Base-by-base conservation (phyloP, 35 echinoderm and acorn worm genomes). In the Apostichopus japonicus region DNA sequence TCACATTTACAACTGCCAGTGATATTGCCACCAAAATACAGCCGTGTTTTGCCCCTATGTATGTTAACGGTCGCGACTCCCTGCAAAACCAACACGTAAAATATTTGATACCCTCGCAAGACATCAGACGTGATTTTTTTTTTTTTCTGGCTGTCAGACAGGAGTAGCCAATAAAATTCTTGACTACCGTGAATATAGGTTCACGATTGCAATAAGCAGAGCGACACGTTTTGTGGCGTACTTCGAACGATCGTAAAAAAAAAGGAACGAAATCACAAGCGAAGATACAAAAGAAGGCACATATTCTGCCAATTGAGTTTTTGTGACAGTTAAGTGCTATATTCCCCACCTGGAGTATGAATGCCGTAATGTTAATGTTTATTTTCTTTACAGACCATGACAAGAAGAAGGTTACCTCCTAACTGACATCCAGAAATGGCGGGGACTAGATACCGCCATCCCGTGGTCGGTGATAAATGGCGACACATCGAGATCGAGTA, bases 31-130 rank as follows among this genome's bases (percentile, higher is more conserved):
- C 63, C 11, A 19, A 11, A 67, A 11, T 67, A 67, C 19, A 44
- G 63, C 63, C 11, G 14, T 67, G 11, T 67, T 67, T 67, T 10
- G 63, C 63, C 63, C 19, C 19, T 44, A 44, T 11, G 63, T 67
- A 67, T 67, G 4, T 44, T 44, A 19, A 67, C 11, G 63, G 11
- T 67, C 63, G 51, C 3, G 17, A 9, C 33, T 55, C 54, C 79
- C 79, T 21, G n/a, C 79, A 83, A 83, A 83, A 83, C 24, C 79
- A 83, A 83, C 79, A 83, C 79, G 79, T 83, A 83, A 83, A 83
- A 83, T 21, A 54, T 83, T 83, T 83, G 55, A 83, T 54, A 54
- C 54, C 33, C 79, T 52, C 19, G 79, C 15, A 33, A 24, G 54
- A 83, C 79, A 55, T 54, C 79, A 83, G 54, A 83, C n/a, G 79